phyloP scores from a whole-genome alignment of 2,113 vertebrate genomes.

The Camelus bactrianus region DNA sequence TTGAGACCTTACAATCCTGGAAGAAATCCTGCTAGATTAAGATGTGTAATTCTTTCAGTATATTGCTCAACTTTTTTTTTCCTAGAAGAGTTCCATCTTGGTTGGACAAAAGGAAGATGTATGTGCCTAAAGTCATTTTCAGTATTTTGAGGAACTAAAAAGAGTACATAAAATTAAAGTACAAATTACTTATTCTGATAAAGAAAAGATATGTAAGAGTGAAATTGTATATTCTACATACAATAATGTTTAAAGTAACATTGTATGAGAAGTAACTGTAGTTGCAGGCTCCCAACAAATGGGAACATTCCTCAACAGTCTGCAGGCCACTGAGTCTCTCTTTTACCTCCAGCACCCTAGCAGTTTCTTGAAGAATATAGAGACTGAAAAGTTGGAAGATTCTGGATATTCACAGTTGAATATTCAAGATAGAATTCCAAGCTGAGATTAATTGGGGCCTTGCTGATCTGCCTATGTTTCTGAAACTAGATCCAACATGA shows the following conservation, averaged over 20 bases:
- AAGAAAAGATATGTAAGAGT: constrained; percentile 14
- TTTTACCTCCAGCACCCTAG: not conserved
- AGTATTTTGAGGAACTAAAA: constrained; percentile 48
- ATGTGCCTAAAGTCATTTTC: constrained; percentile 1
- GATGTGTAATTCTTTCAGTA: constrained; percentile 43
- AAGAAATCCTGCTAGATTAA: constrained; percentile 39
- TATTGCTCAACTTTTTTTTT: constrained; percentile 18
- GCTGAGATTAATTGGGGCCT: not conserved
- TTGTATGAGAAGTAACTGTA: not conserved
- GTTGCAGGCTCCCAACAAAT: not conserved
- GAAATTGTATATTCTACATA: not conserved
- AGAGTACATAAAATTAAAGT: not conserved
- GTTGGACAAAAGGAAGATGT: constrained; percentile 8
- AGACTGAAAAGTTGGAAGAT: not conserved
- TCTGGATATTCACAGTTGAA: not conserved
- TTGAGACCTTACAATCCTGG: constrained; percentile 19
- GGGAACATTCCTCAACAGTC: not conserved
- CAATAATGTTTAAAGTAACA: not conserved
- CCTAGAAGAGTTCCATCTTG: constrained; percentile 26
- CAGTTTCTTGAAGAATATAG: not conserved
- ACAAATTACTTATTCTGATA: constrained; percentile 9
- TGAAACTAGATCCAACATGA: not conserved
- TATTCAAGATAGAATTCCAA: constrained; percentile 30
- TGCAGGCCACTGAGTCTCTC: not conserved
- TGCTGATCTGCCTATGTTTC: not conserved